Conservation (phyloP, 2,113 vertebrate species). For the Cottus gobio region DNA sequence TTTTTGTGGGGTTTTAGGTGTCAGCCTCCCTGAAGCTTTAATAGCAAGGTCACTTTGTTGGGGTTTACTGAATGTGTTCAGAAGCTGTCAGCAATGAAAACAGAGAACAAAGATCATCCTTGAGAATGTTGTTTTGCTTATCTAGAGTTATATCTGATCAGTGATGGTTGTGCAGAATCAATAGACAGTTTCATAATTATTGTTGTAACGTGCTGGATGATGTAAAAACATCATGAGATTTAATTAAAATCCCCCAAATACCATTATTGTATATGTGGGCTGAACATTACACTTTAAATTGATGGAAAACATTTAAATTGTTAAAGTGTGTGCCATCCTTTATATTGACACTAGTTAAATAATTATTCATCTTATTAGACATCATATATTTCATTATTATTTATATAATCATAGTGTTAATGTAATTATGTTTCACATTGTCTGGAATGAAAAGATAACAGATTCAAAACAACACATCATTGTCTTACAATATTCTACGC, state of each 20-base stretch:
- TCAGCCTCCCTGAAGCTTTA: constrained; percentile 24
- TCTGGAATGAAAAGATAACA: neutral
- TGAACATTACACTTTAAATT: neutral
- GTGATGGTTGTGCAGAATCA: neutral
- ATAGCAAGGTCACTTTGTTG: constrained; percentile 64
- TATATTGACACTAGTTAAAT: neutral
- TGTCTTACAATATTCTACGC: neutral
- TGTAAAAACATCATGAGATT: neutral
- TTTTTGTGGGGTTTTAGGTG: constrained; percentile 28
- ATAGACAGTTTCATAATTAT: constrained; percentile 5
- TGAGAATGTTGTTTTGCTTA: neutral
- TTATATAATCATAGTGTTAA: neutral
- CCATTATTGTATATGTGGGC: neutral
- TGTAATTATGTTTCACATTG: neutral
- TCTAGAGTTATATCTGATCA: neutral
- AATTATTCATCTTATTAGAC: neutral
- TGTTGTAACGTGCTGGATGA: neutral
- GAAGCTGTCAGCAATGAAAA: constrained; percentile 28
- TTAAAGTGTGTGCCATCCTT: neutral
- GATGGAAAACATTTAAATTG: neutral
- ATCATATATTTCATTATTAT: neutral
- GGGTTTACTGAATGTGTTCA: constrained; percentile 19
- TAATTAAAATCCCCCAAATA: neutral
- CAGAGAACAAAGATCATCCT: constrained; percentile 5
- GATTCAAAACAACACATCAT: neutral